Conservation (phyloP, 64 coral and sea anemone species). For the Montipora foliosa region DNA sequence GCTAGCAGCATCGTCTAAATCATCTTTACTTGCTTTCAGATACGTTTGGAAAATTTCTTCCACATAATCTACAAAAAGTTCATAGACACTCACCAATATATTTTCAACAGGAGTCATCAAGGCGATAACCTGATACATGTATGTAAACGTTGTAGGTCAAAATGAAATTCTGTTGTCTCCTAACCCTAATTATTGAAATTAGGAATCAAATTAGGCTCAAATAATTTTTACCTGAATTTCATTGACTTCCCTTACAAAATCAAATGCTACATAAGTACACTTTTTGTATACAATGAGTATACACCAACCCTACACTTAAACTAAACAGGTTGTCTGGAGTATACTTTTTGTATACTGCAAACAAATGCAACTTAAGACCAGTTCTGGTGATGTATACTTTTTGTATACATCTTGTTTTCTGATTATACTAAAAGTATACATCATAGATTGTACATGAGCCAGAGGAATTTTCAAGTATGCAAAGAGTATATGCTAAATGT, state of each 20-base stretch:
- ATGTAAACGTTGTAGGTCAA: too few species aligned
- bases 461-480: too few species aligned
- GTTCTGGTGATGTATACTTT: background rate
- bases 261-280: background rate
- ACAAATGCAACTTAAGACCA: conserved; percentile 9
- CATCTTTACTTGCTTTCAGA: conserved; percentile 10
- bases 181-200: too few species aligned
- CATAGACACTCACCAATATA: too few species aligned
- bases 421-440: too few species aligned
- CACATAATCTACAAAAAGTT: conserved; percentile 36
- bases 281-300: conserved; percentile 15
- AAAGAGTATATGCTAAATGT: too few species aligned
- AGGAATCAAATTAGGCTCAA: too few species aligned
- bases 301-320: background rate
- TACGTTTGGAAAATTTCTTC: conserved; percentile 24
- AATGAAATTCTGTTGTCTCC: too few species aligned
- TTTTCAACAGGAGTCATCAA: too few species aligned
- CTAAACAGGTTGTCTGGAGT: background rate
- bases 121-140: too few species aligned
- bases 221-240: too few species aligned
- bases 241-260: conserved; percentile 5
- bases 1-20: background rate
- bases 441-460: too few species aligned
- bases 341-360: conserved; percentile 34
- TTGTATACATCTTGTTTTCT: background rate